These are phyloP conservation scores for Ischnura elegans DNA, from an alignment of 2,888 invertebrate genomes.

Conservation along the genomic window DNA sequence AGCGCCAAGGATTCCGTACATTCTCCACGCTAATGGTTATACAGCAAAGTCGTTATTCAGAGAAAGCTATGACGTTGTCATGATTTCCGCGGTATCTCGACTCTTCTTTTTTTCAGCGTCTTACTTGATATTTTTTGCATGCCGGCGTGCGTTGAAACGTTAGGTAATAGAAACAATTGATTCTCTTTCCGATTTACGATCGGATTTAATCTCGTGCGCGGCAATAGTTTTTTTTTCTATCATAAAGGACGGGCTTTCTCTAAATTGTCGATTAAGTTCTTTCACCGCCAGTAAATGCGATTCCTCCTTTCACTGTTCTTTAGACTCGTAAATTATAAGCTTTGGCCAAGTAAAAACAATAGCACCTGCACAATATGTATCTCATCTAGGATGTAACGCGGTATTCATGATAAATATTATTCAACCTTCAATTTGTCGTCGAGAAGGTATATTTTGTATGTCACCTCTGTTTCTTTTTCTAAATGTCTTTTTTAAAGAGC, in stretches of 20 bases:
- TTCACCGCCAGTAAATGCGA: not conserved
- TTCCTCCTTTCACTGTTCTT: not conserved
- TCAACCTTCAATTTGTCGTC: not conserved
- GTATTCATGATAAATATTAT: not conserved
- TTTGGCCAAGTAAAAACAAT: too few relatives aligned
- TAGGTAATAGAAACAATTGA: not conserved
- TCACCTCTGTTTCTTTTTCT: too few relatives aligned
- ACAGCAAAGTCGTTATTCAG: not conserved
- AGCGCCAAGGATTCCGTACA: too few relatives aligned
- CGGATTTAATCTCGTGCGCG: not conserved
- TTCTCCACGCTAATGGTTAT: too few relatives aligned
- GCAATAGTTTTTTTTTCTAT: not conserved
- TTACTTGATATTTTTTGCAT: not conserved
- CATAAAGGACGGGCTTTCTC: not conserved
- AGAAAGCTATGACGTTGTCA: not conserved
- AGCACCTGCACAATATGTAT: too few relatives aligned
- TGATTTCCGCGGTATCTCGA: not conserved
- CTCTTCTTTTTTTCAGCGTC: not conserved
- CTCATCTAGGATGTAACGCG: too few relatives aligned
- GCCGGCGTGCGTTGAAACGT: not conserved
- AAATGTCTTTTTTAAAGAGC: too few relatives aligned
- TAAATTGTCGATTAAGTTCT: not conserved
- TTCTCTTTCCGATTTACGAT: not conserved
- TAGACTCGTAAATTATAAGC: too few relatives aligned
- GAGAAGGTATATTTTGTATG: not conserved